A percentile compares a stretch with the other conserved stretches of the same genome.
These are phyloP conservation scores for Alcedo atthis DNA, from an alignment of 2,797 vertebrate species.

Conservation along the genomic window DNA sequence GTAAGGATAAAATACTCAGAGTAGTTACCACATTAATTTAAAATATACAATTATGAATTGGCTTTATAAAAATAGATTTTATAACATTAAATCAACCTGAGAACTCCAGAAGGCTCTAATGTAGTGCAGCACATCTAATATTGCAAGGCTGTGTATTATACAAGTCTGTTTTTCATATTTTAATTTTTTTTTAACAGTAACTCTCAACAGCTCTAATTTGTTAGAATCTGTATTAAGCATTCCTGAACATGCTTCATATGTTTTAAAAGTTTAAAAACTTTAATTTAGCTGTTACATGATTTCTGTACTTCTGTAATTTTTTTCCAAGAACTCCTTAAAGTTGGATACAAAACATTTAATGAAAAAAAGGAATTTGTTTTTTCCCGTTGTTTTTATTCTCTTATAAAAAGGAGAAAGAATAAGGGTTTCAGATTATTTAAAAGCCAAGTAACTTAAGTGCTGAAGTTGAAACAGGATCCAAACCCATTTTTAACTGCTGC, in stretches of 20 bases:
- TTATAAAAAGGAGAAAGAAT: not conserved
- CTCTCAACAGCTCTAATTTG: not conserved
- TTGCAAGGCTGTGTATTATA: not conserved
- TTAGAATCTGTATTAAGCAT: not conserved
- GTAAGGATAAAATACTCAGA: not conserved
- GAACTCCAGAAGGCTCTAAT: not conserved
- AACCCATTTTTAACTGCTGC: not conserved
- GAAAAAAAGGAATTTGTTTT: not conserved
- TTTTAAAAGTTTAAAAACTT: conserved; percentile 6
- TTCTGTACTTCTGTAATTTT: not conserved
- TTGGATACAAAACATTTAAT: not conserved
- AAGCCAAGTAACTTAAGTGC: not conserved
- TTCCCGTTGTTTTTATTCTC: not conserved
- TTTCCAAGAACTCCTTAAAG: not conserved
- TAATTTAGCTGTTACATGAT: not conserved
- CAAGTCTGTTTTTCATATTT: not conserved
- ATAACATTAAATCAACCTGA: not conserved
- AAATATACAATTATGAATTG: not conserved
- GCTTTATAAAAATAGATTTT: not conserved
- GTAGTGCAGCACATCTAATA: not conserved
- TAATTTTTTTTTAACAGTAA: not conserved
- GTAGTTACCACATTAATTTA: not conserved
- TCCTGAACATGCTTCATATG: not conserved
- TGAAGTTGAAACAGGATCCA: not conserved
- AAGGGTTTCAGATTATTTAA: not conserved